These are phyloP conservation scores for Dryocosmus kuriphilus DNA, from an alignment of 2,888 invertebrate species.

Conservation along the genomic window DNA sequence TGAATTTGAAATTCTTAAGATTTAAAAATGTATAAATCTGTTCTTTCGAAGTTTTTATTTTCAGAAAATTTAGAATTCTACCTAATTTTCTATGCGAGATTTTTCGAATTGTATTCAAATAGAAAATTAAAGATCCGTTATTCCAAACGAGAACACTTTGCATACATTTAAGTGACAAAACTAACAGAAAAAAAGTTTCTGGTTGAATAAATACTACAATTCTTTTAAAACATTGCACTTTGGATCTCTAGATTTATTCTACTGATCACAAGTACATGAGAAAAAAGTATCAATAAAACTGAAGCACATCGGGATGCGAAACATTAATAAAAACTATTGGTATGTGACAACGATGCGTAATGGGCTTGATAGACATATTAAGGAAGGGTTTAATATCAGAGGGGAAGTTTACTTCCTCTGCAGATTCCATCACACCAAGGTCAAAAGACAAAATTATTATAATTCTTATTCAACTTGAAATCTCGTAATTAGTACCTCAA, in stretches of 20 bases:
- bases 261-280: too few species aligned
- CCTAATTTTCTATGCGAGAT: too few species aligned
- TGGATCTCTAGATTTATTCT: too few species aligned
- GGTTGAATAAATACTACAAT: too few species aligned
- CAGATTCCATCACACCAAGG: conserved; percentile 60
- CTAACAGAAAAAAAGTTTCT: too few species aligned
- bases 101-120: too few species aligned
- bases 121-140: too few species aligned
- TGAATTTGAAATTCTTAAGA: neutral
- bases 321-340: conserved; percentile 49
- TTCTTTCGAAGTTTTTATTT: too few species aligned
- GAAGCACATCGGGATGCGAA: conserved; percentile 20
- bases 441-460: conserved; percentile 51
- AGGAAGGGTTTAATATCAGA: conserved; percentile 50
- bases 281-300: conserved; percentile 15
- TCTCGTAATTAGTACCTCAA: neutral
- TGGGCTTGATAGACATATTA: conserved; percentile 54
- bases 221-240: too few species aligned
- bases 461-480: neutral
- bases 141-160: too few species aligned
- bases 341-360: conserved; percentile 48
- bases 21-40: neutral
- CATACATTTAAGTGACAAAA: too few species aligned
- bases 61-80: too few species aligned
- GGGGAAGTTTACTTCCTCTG: conserved; percentile 56